These are phyloP conservation scores for Phragmatobia fuliginosa DNA, from an alignment of 2,888 invertebrate genomes.

Conservation along the genomic window DNA sequence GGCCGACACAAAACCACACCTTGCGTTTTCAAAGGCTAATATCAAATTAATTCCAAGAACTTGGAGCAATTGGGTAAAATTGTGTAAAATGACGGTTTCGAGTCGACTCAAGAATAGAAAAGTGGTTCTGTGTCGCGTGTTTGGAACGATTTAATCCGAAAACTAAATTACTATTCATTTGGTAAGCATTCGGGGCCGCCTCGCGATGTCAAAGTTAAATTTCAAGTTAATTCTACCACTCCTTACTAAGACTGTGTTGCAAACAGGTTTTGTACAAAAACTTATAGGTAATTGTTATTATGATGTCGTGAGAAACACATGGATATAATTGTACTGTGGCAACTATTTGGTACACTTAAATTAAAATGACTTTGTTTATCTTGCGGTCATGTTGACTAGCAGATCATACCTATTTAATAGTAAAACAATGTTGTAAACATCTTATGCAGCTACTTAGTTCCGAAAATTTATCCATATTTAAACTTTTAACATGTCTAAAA, in stretches of 20 bases:
- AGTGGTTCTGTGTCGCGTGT: slow-evolving; percentile 86
- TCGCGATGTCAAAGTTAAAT: slow-evolving; percentile 80
- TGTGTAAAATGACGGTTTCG: slow-evolving; percentile 86
- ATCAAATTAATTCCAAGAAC: slow-evolving; percentile 86
- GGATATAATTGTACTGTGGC: slow-evolving; percentile 32
- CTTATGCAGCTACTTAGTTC: neutral
- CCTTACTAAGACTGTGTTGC: slow-evolving; percentile 41
- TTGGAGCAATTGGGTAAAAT: slow-evolving; percentile 85
- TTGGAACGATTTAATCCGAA: slow-evolving; percentile 84
- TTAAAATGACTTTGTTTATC: slow-evolving; percentile 30
- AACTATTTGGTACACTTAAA: slow-evolving; percentile 32
- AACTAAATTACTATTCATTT: slow-evolving; percentile 86
- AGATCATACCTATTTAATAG: neutral
- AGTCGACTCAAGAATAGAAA: slow-evolving; percentile 83
- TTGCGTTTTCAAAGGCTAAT: slow-evolving; percentile 86
- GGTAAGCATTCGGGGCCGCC: slow-evolving; percentile 79
- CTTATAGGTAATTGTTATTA: slow-evolving; percentile 52
- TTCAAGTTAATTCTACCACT: slow-evolving; percentile 67
- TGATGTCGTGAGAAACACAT: slow-evolving; percentile 47
- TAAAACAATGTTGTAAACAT: neutral
- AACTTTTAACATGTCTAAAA: neutral
- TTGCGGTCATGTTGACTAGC: slow-evolving; percentile 23
- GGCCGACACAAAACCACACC: slow-evolving; percentile 82
- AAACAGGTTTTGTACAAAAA: slow-evolving; percentile 48
- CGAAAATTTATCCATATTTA: neutral